Conservation (phyloP, 2,797 vertebrate genomes). For the Poliocrania exsul region DNA sequence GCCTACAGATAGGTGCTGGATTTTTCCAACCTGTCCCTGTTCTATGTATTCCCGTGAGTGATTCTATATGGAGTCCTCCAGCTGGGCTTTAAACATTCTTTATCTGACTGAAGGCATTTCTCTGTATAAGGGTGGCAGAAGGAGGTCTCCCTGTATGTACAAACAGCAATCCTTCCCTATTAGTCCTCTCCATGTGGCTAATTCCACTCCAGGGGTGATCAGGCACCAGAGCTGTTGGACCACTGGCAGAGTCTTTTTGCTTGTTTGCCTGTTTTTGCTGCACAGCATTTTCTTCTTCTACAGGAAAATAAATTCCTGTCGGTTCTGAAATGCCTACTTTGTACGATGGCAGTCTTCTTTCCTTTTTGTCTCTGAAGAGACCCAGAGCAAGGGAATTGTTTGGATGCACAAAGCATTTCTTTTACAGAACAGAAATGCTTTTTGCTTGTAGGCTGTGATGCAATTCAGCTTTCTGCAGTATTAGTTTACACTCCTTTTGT, state of each 20-base stretch:
- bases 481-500: constrained; percentile 59
- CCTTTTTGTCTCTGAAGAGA: constrained; percentile 4
- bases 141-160: accelerated
- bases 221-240: neutral
- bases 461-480: constrained; percentile 39
- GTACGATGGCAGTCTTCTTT: neutral
- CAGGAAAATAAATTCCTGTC: constrained; percentile 18
- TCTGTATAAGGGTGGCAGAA: neutral
- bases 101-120: neutral
- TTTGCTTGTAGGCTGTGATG: constrained; percentile 52
- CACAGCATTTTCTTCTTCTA: neutral
- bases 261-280: neutral
- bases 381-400: constrained; percentile 25
- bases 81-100: neutral
- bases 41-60: neutral
- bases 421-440: constrained; percentile 44
- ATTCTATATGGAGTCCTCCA: neutral
- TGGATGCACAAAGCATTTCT: constrained; percentile 55
- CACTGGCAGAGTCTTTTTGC: neutral
- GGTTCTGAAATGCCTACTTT: neutral
- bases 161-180: accelerated
- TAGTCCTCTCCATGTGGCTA: neutral
- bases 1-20: neutral
- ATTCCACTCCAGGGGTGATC: neutral
- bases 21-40: neutral